phyloP scores from a whole-genome alignment of 2,888 invertebrate genomes.

The Xiphydria camelus region DNA sequence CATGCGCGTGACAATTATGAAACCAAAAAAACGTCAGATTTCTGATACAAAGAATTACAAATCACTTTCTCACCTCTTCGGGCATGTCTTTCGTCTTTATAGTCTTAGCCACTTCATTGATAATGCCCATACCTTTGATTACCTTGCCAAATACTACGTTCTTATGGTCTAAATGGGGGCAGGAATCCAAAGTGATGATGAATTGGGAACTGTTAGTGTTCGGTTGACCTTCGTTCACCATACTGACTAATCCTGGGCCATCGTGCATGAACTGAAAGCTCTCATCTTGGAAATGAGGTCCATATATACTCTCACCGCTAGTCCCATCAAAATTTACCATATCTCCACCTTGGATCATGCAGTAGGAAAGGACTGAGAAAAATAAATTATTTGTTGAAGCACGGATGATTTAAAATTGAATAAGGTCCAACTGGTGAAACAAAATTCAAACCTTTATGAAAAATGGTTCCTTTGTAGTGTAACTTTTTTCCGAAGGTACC shows the following conservation, averaged over 20 bases:
- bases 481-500: constrained; percentile 73
- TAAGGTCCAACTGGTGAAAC: not conserved
- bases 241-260: constrained; percentile 70
- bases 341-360: constrained; percentile 88
- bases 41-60: not conserved
- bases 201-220: constrained; percentile 95
- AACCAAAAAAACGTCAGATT: constrained; percentile 5
- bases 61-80: constrained; percentile 60
- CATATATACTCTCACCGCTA: constrained; percentile 94
- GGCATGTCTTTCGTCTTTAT: constrained; percentile 65
- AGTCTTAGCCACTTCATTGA: constrained; percentile 71
- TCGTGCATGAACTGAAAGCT: constrained; percentile 73
- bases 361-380: constrained; percentile 75
- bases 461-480: constrained; percentile 80
- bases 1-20: constrained; percentile 6
- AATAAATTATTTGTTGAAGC: constrained; percentile 14
- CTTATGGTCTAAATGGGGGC: constrained; percentile 75
- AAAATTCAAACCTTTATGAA: constrained; percentile 73
- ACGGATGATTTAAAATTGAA: constrained; percentile 1
- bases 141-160: constrained; percentile 85
- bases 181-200: constrained; percentile 79
- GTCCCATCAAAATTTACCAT: constrained; percentile 80
- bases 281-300: constrained; percentile 87
- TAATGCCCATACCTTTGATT: constrained; percentile 72
- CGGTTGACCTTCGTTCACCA: constrained; percentile 77